Base-by-base conservation (phyloP, 1,140 invertebrate species). In the Ganaspis sp. region DNA sequence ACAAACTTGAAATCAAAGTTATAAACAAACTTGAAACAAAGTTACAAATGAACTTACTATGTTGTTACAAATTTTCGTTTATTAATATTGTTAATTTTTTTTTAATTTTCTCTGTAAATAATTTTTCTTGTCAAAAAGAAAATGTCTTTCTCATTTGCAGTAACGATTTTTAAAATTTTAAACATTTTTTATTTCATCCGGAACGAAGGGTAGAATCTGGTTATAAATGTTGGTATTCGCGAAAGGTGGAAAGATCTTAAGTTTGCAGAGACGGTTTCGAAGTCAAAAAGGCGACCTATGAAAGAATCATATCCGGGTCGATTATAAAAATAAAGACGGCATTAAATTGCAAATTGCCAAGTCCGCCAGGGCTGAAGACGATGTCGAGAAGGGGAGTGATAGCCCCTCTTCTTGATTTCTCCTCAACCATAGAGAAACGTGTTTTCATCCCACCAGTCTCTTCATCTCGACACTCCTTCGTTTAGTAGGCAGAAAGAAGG, bases 291-390 rank as follows among this genome's bases (percentile, higher is more conserved):
- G 73, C 70, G 29, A 54, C 26, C 40, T 73, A 78, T 75, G 64
- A 81, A 86, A 82, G 79, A 86, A 84, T 84, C 75, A 79, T 84
- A 82, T 77, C 75, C 83, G 70, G 76, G 76, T 84, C 77, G 83
- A 84, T 84, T 85, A 84, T 83, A 81, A 76, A 81, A 87, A 82
- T 83, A 83, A 84, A 84, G 70, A 64, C 69, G 53, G 69, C 78
- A 83, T 81, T 81, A 84, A 85, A 87, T 85, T 85, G 76, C 72
- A 81, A 79, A 81, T 87, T 86, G 81, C 79, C 77, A 72, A 81
- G 80, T 84, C 76, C 79, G 75, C 74, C 77, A 83, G 40, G 23
- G 77, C 71, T 80, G 77, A 70, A 29, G 26, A 23, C 37, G 26
- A 45, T 34, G 54, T 75, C 58, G 42, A 72, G 29, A 49, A 72